Evolutionary conservation across 2,888 invertebrate genomes (phyloP), one percentile per base, ranked within the genome.

Genomic region (Limnephilus lunatus): DNA sequence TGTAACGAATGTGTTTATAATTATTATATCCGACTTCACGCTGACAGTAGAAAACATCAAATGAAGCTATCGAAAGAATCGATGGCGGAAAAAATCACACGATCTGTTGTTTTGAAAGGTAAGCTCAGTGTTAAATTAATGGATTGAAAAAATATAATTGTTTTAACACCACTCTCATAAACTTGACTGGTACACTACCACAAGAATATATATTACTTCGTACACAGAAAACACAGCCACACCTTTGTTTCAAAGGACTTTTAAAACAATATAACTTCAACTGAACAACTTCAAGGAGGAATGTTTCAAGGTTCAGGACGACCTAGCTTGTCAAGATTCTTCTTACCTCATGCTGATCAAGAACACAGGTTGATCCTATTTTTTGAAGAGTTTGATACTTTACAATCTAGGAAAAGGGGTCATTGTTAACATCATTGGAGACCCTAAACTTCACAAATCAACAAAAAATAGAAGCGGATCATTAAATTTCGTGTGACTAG

Each of bases 31-130:
- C 30, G 32, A 9, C 32, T 32, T 31, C 82, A 82, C 32, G 82
- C 32, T 25, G 82, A 82, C 32, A 32, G 82, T 32, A 31, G 32
- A 82, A 32, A 32, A 14, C 82, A 82, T 25, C 30, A 82, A 82
- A 32, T 32, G 32, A 82, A 82, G 32, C 30, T 32, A 82, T 82
- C 82, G 32, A 32, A 32, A 32, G 82, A 82, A 32, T 82, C 82
- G 15, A 32, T 82, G 82, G 82, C 30, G 30, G 82, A 82, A 82
- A 82, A 82, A 32, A 82, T 32, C 32, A 32, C 82, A 31, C 82
- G 82, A 82, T 82, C 82, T 32, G 82, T 82, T 82, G 82, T 82
- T 82, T 31, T 82, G 5, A 82, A 82, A 82, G 82, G 82, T 82
- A 82, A 82, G 82, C 32, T 68, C 68, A 68, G 68, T 68, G 68